phyloP scores from a whole-genome alignment of 2,113 vertebrate species.

The Heterochromis multidens region DNA sequence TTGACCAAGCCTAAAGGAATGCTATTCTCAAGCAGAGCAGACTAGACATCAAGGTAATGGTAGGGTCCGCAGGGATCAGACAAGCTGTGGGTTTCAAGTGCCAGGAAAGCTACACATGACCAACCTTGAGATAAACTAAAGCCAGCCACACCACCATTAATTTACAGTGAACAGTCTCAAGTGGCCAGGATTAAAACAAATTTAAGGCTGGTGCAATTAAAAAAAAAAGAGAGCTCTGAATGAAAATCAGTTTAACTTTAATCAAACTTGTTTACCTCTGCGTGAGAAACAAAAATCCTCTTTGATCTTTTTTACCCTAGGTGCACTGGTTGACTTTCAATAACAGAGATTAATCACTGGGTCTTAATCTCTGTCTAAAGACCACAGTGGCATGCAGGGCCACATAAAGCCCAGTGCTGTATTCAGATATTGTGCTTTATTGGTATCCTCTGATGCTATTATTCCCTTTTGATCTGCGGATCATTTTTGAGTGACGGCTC shows the following conservation, averaged over 20 bases:
- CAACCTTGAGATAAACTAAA: constrained; percentile 47
- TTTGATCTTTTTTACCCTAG: constrained; percentile 34
- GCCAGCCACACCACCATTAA: constrained; percentile 29
- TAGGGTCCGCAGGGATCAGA: constrained; percentile 27
- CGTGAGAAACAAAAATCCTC: constrained; percentile 12
- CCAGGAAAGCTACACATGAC: constrained; percentile 42
- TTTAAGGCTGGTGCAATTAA: constrained; percentile 8
- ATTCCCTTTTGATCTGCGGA: constrained; percentile 47
- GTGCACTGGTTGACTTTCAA: constrained; percentile 24
- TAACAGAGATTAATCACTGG: constrained; percentile 42
- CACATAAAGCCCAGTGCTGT: background rate
- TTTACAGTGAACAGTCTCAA: constrained; percentile 43
- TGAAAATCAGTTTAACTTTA: constrained; percentile 39
- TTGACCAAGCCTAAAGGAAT: constrained; percentile 36
- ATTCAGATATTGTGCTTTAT: constrained; percentile 5
- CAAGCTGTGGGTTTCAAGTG: constrained; percentile 30
- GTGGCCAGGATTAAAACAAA: constrained; percentile 56
- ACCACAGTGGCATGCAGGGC: constrained; percentile 17
- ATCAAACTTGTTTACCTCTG: constrained; percentile 39
- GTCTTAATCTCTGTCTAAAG: constrained; percentile 33
- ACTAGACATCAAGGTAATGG: constrained; percentile 44
- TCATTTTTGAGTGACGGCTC: constrained; percentile 43
- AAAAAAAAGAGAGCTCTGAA: constrained; percentile 29
- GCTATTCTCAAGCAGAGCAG: constrained; percentile 16
- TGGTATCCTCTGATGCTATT: constrained; percentile 19